Percentiles rank a stretch among this genome's conserved stretches.
Conservation (phyloP, 2,888 invertebrate species). For the Troides oblongomaculatus region DNA sequence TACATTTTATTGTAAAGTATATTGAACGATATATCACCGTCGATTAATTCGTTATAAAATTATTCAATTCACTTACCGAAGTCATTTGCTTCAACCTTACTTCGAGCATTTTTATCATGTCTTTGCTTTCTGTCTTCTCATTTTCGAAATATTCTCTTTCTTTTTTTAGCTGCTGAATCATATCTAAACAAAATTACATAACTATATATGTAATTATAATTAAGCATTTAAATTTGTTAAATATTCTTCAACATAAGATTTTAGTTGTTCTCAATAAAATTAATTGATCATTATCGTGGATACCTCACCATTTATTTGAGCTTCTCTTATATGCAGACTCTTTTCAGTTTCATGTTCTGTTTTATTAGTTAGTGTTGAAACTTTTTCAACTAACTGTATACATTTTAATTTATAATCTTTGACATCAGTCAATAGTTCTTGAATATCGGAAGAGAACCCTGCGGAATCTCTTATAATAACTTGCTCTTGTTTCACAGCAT, state of each 20-base stretch:
- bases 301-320: constrained; percentile 74
- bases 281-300: not conserved
- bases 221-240: too few species aligned
- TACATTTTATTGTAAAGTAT: not conserved
- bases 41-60: not conserved
- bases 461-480: constrained; percentile 71
- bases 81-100: constrained; percentile 80
- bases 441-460: constrained; percentile 73
- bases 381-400: constrained; percentile 68
- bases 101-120: constrained; percentile 77
- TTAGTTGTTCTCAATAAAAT: not conserved
- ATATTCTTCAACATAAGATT: too few species aligned
- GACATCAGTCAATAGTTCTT: constrained; percentile 68
- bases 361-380: constrained; percentile 65
- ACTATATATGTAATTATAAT: too few species aligned
- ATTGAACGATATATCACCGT: not conserved
- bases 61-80: constrained; percentile 47
- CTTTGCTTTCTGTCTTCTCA: constrained; percentile 77
- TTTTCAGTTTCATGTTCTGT: constrained; percentile 69
- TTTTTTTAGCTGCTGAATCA: constrained; percentile 77
- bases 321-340: constrained; percentile 75
- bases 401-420: constrained; percentile 70
- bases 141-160: constrained; percentile 77
- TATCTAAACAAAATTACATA: constrained; percentile 58
- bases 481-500: constrained; percentile 76